Conservation (phyloP, 2,113 vertebrate species). For the Muntiacus reevesi region DNA sequence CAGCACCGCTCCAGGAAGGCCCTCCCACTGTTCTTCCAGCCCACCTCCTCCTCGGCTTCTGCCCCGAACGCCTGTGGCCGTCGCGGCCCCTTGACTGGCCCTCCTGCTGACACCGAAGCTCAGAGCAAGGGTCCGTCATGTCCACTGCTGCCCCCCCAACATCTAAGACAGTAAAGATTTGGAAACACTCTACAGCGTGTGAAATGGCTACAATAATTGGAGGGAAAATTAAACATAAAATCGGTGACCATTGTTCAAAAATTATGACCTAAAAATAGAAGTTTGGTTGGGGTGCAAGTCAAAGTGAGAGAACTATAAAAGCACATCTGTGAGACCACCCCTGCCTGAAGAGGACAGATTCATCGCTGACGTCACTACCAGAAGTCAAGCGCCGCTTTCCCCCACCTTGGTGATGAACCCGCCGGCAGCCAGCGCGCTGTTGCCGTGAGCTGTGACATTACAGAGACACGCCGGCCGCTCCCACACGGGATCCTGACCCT, state of each 20-base stretch:
- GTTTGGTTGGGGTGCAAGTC: background rate
- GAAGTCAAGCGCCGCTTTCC: background rate
- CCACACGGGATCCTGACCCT: background rate
- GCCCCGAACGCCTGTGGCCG: fast-evolving
- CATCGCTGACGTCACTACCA: background rate
- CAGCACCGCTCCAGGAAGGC: background rate
- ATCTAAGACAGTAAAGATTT: background rate
- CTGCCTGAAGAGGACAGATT: background rate
- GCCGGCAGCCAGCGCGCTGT: background rate
- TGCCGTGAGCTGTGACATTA: background rate
- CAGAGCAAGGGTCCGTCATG: background rate
- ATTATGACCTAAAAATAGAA: background rate
- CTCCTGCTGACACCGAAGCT: background rate
- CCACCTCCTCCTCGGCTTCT: background rate
- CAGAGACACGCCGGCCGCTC: background rate
- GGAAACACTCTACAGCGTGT: background rate
- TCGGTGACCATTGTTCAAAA: background rate
- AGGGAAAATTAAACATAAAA: background rate
- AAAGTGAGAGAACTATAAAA: background rate
- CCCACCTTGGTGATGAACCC: background rate
- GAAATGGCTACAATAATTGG: background rate
- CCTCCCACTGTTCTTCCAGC: background rate
- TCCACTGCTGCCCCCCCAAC: background rate
- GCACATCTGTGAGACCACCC: background rate
- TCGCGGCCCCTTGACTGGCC: background rate